Base-by-base conservation (phyloP, 2,113 vertebrate species). In the Elephas maximus region DNA sequence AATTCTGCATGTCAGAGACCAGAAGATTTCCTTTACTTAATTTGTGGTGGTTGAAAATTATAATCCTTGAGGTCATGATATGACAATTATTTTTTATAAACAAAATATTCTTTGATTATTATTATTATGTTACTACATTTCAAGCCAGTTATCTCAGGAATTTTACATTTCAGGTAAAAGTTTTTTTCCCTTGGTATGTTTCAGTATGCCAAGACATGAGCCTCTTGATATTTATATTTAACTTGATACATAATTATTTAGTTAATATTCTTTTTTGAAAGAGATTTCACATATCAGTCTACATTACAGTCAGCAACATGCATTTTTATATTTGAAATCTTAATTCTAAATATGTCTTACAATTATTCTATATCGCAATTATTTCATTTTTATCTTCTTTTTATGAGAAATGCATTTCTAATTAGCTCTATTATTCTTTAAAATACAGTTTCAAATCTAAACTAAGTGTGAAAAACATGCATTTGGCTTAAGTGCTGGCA, bases 41-140 rank as follows among this genome's bases (percentile, higher is more conserved):
- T 97, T 30, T 77, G 3, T 60, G 30, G n/a, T 88, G 11, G 5
- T 3, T 73, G 51, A 10, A 94, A 85, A 12, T 63, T 94, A 37
- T 53, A 95, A 60, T 26, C 44, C 62, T 37, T 0, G 0, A 2
- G 0, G 0, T 93, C 0, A 0, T n/a, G 0, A 77, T 60, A 87
- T 90, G 0, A 21, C 44, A 85, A 77, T 62, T 83, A 28, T 41
- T 93, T 77, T 87, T 88, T 5, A 90, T 62, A 90, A 96, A 74
- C 26, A 11, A 33, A 88, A 88, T 37, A 8, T 85, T 71, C 33
- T 82, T 71, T 4, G 30, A 63, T 96, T n/a, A 63, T 57, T 37
- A n/a, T 65, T 95, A 48, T 84, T 60, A 60, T 23, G 0, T 53
- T 76, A 90, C 53, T 88, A 1, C 0, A 71, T 1, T n/a, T 96